Evolutionary conservation across 2,113 vertebrate species (phyloP).

Genomic region (Melozone crissalis): DNA sequence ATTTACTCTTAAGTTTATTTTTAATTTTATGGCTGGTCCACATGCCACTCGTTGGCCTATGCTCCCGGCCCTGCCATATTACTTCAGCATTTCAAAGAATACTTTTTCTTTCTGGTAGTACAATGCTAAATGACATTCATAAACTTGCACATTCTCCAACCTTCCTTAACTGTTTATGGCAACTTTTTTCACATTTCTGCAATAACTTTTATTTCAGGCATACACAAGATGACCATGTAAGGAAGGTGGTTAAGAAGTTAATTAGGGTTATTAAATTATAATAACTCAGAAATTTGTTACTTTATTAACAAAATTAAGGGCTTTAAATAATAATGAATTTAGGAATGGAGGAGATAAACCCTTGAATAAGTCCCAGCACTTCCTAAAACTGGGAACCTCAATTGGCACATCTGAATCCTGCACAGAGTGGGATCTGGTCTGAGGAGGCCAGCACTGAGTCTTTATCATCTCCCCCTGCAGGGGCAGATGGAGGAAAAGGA

Average conservation of each 20-base stretch:
- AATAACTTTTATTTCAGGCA: neutral
- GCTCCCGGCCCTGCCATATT: neutral
- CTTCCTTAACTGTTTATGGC: neutral
- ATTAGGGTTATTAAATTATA: neutral
- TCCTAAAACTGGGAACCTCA: neutral
- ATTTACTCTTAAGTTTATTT: slow-evolving; percentile 62
- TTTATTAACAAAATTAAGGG: neutral
- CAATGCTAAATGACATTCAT: neutral
- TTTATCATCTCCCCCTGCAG: neutral
- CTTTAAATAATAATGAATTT: neutral
- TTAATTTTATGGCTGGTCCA: slow-evolving; percentile 27
- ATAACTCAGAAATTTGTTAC: neutral
- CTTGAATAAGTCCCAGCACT: neutral
- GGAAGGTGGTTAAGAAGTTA: neutral
- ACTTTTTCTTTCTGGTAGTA: neutral
- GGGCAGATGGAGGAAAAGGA: neutral
- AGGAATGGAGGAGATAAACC: neutral
- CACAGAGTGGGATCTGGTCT: neutral
- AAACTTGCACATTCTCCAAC: neutral
- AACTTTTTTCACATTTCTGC: neutral
- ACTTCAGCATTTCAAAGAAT: neutral
- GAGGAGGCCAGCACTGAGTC: fast-evolving
- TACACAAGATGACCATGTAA: neutral
- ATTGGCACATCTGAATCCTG: neutral
- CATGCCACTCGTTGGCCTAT: neutral